These are phyloP conservation scores for Brachionus manjavacas DNA, from an alignment of 1,140 invertebrate species.

Conservation along the genomic window DNA sequence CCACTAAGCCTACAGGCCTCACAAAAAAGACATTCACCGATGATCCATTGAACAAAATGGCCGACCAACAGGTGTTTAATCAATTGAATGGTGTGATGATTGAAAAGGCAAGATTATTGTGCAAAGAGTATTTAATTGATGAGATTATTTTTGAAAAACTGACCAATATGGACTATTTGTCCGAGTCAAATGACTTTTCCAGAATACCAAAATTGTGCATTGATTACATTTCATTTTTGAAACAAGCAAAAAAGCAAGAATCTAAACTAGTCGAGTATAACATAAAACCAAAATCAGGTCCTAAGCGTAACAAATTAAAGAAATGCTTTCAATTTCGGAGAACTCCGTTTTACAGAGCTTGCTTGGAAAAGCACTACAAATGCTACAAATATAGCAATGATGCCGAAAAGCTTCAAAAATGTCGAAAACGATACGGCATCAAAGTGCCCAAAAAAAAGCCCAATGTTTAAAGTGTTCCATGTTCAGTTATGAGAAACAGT, in stretches of 20 bases:
- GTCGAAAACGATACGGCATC: not conserved
- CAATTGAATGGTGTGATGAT: not conserved
- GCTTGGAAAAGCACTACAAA: constrained; percentile 5
- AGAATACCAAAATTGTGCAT: constrained; percentile 24
- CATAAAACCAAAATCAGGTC: not conserved
- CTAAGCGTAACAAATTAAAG: not conserved
- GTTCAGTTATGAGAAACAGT: not conserved
- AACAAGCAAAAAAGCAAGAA: not conserved
- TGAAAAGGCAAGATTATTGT: not conserved
- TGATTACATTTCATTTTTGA: not conserved
- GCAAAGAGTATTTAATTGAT: constrained; percentile 19
- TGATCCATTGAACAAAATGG: not conserved
- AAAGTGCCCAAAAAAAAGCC: constrained; percentile 3
- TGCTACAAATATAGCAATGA: constrained; percentile 12
- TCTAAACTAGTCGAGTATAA: constrained; percentile 2
- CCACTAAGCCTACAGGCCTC: not conserved
- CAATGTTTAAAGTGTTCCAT: not conserved
- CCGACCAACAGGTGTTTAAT: not conserved
- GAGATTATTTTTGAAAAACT: constrained; percentile 16
- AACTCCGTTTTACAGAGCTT: not conserved
- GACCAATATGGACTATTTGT: not conserved
- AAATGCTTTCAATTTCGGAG: not conserved
- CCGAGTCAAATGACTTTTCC: not conserved
- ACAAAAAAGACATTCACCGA: constrained; percentile 16
- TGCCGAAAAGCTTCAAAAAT: not conserved